Evolutionary conservation across 1,140 invertebrate genomes (phyloP).

Genomic region (Portunus trituberculatus): DNA sequence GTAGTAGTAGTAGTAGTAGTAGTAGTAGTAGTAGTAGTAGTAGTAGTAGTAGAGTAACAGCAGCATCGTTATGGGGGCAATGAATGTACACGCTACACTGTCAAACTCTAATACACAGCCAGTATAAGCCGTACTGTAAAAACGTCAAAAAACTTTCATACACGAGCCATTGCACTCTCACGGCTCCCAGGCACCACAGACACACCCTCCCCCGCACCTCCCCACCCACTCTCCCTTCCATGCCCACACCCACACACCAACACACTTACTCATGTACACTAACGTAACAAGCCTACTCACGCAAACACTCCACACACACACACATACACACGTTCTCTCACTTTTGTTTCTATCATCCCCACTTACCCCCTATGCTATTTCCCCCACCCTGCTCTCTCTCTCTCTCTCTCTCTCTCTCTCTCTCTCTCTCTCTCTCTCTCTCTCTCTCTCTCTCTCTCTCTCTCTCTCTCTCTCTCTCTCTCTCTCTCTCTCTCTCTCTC

Average conservation of each 20-base stretch:
- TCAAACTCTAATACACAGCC: neutral
- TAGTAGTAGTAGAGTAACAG: neutral
- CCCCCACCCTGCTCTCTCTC: neutral
- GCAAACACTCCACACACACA: neutral
- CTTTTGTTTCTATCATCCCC: no score
- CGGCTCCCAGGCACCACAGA: neutral
- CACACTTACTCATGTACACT: conserved; percentile 18
- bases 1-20: conserved; percentile 26
- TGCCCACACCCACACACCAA: neutral
- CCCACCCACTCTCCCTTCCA: neutral
- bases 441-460: conserved; percentile 53
- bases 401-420: conserved; percentile 42
- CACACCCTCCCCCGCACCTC: neutral
- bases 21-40: neutral
- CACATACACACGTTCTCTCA: no score
- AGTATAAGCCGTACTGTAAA: neutral
- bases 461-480: conserved; percentile 42
- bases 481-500: conserved; percentile 37
- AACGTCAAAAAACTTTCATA: neutral
- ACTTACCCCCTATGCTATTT: no score
- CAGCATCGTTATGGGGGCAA: neutral
- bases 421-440: conserved; percentile 38
- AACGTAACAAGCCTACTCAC: conserved; percentile 12
- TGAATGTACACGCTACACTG: neutral
- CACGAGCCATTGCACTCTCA: conserved; percentile 18